Conservation (phyloP, 2,888 invertebrate genomes). For the Pilophorus perplexus region DNA sequence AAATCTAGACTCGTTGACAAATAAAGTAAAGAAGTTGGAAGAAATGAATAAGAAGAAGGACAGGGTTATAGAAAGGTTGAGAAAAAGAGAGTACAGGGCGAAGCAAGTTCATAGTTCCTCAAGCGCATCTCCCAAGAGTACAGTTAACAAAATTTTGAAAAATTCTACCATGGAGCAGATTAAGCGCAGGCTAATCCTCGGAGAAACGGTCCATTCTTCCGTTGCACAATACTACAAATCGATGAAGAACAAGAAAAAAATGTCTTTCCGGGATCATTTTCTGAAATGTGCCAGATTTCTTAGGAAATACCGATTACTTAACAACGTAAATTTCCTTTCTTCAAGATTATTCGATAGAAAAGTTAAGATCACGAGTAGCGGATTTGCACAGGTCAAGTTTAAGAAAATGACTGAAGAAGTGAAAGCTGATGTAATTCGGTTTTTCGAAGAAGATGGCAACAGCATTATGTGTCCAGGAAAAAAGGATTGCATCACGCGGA, state of each 20-base stretch:
- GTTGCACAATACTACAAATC: not conserved
- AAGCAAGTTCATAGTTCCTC: not conserved
- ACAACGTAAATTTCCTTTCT: constrained; percentile 21
- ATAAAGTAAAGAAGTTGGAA: not conserved
- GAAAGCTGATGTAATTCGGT: not conserved
- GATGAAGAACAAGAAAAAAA: not conserved
- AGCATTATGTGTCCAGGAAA: constrained; percentile 12
- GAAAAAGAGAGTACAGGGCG: constrained; percentile 4
- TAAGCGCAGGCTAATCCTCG: constrained; percentile 2
- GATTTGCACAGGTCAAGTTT: not conserved
- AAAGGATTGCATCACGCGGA: not conserved
- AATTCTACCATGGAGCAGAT: constrained; percentile 6
- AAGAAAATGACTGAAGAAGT: not conserved
- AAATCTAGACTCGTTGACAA: not conserved
- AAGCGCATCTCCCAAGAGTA: constrained; percentile 9
- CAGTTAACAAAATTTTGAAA: constrained; percentile 9
- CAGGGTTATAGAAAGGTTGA: constrained; percentile 1
- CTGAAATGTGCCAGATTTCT: not conserved
- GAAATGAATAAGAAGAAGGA: not conserved
- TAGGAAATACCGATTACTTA: constrained; percentile 16
- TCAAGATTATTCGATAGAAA: constrained; percentile 5
- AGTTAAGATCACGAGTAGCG: not conserved
- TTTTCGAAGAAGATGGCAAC: constrained; percentile 21
- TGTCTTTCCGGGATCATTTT: constrained; percentile 1
- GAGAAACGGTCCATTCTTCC: constrained; percentile 10